A percentile compares a stretch with the other conserved stretches of the same genome.
phyloP scores from a whole-genome alignment of 2,797 vertebrate species.

The Parauchenoglanis punctatus region DNA sequence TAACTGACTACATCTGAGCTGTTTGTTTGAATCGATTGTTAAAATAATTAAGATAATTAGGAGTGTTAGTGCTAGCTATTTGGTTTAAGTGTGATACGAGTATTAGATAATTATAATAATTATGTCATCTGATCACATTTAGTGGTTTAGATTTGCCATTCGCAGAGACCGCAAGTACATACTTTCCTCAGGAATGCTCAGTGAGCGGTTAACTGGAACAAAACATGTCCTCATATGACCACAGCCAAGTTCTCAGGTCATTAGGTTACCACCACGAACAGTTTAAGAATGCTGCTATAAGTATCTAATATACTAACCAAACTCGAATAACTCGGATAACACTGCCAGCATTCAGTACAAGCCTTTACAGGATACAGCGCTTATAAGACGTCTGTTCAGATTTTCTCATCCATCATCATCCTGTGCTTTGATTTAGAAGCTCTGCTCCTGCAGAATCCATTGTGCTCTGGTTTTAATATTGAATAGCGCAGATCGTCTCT shows the following conservation, averaged over 20 bases:
- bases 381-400: neutral
- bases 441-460: constrained; percentile 41
- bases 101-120: neutral
- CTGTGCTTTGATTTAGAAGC: constrained; percentile 47
- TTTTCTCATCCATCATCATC: constrained; percentile 27
- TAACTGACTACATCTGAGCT: neutral
- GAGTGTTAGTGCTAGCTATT: neutral
- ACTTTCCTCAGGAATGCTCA: neutral
- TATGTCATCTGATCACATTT: neutral
- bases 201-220: neutral
- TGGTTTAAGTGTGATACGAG: neutral
- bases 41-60: neutral
- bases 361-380: neutral
- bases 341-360: neutral
- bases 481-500: constrained; percentile 67
- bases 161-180: neutral
- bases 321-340: neutral
- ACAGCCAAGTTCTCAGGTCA: neutral
- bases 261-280: neutral
- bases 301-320: neutral
- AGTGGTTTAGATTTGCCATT: neutral
- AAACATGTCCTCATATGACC: no score
- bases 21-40: neutral
- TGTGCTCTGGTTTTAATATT: constrained; percentile 66
- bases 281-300: neutral